Percentiles rank a stretch among this genome's conserved stretches.
These are phyloP conservation scores for Leptinotarsa haldemani DNA, from an alignment of 2,888 invertebrate genomes.

Conservation along the genomic window DNA sequence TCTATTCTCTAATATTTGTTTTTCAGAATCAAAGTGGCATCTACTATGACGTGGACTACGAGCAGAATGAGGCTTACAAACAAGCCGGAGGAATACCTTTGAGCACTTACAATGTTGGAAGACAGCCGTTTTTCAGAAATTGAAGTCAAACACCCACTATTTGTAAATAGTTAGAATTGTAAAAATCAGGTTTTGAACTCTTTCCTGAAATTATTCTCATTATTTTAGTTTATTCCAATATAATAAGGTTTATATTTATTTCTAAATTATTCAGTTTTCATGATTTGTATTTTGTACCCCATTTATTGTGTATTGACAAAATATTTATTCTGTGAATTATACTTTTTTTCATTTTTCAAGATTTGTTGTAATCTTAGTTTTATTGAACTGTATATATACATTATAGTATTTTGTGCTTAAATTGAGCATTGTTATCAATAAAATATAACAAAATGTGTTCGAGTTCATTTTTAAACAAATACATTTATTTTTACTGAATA, in stretches of 20 bases:
- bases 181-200: neutral
- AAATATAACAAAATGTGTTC: neutral
- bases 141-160: conserved; percentile 48
- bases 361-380: neutral
- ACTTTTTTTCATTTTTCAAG: neutral
- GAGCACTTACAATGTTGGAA: conserved; percentile 85
- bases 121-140: conserved; percentile 75
- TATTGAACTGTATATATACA: neutral
- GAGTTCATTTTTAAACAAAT: neutral
- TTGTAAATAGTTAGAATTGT: conserved; percentile 7
- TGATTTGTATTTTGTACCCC: neutral
- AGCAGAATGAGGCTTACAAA: conserved; percentile 70
- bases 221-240: neutral
- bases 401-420: neutral
- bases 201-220: neutral
- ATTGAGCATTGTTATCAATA: conserved; percentile 8
- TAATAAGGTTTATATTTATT: neutral
- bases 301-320: neutral
- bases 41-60: conserved; percentile 91
- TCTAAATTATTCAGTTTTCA: neutral
- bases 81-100: conserved; percentile 80
- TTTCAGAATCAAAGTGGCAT: conserved; percentile 89
- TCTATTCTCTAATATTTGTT: conserved; percentile 10
- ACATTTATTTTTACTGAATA: too few relatives aligned
- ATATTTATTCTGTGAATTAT: conserved; percentile 1